Conservation (phyloP, 1,140 invertebrate species). For the Aricia agestis region DNA sequence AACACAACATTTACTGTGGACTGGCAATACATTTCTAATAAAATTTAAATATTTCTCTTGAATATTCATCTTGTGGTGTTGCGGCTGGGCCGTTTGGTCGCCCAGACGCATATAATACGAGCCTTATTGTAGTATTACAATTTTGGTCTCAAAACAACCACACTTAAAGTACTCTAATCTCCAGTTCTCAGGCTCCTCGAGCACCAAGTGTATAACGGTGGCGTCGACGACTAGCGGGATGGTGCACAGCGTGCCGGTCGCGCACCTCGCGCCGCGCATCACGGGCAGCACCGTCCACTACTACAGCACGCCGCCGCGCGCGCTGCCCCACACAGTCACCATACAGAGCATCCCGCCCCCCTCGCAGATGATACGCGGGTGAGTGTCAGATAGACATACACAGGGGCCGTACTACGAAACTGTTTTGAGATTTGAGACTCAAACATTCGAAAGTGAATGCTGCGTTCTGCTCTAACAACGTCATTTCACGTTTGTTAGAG, state of each 20-base stretch:
- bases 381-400: slow-evolving; percentile 18
- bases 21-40: too few relatives aligned
- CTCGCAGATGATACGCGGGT: slow-evolving; percentile 65
- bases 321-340: slow-evolving; percentile 54
- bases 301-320: slow-evolving; percentile 41
- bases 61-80: too few relatives aligned
- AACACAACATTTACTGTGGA: not conserved
- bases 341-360: slow-evolving; percentile 60
- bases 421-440: too few relatives aligned
- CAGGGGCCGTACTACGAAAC: too few relatives aligned
- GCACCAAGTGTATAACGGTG: slow-evolving; percentile 64
- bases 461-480: too few relatives aligned
- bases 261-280: slow-evolving; percentile 54
- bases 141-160: too few relatives aligned
- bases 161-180: not conserved
- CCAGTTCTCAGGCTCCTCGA: slow-evolving; percentile 51
- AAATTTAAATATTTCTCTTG: too few relatives aligned
- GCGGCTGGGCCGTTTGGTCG: too few relatives aligned
- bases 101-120: too few relatives aligned
- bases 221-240: slow-evolving; percentile 65
- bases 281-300: slow-evolving; percentile 63
- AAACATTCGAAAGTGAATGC: too few relatives aligned
- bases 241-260: slow-evolving; percentile 63
- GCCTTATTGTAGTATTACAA: too few relatives aligned
- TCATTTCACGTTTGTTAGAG: too few relatives aligned